Evolutionary conservation across 1,140 invertebrate genomes (phyloP).

Genomic region (Doryteuthis pealeii): DNA sequence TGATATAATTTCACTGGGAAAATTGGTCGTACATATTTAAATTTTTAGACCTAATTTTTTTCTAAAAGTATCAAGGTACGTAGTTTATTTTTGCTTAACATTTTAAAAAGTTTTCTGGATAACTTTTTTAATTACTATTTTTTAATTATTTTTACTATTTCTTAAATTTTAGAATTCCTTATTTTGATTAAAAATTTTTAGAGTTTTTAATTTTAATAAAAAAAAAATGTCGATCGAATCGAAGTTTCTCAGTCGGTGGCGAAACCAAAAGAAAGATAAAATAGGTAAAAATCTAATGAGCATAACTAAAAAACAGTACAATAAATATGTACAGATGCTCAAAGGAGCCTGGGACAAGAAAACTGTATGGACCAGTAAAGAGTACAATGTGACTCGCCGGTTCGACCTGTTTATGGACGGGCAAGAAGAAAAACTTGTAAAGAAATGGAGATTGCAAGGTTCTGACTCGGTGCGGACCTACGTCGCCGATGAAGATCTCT

Average conservation of each 20-base stretch:
- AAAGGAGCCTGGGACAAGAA: conserved; percentile 5
- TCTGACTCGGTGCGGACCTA: neutral
- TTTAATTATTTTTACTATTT: no score
- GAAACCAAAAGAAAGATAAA: neutral
- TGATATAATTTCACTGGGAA: no score
- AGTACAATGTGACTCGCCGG: neutral
- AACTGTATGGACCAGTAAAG: neutral
- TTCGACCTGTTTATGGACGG: neutral
- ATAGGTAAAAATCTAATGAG: neutral
- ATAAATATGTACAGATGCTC: neutral
- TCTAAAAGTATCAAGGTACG: no score
- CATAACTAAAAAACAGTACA: neutral
- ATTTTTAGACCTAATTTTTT: no score
- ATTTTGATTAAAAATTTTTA: no score
- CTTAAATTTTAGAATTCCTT: no score
- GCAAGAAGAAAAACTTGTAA: neutral
- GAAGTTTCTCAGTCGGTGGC: neutral
- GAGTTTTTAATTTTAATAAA: no score
- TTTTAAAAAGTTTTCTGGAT: no score
- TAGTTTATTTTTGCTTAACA: no score
- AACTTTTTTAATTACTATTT: no score
- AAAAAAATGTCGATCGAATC: neutral
- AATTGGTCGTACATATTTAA: no score
- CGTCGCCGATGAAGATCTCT: neutral
- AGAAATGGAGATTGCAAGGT: neutral